Base-by-base conservation (phyloP, 2,113 vertebrate species). In the Corvus hawaiiensis region DNA sequence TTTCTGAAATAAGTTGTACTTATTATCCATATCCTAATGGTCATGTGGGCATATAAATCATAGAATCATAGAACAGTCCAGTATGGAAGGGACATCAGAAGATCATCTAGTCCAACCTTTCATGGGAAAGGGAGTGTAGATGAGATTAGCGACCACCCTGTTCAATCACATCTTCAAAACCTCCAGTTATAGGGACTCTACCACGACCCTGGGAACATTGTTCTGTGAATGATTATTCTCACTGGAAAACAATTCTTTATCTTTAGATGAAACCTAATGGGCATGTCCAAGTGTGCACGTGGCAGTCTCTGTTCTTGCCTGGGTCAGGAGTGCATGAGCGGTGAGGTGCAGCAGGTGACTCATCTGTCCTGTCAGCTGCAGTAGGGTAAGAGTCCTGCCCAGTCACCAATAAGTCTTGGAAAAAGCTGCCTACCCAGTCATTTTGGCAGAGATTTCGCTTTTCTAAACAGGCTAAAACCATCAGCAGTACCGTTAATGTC, bases 231-330 rank as follows among this genome's bases (percentile, higher is more conserved):
- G 6, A 58, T 35, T 56, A 32, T 33, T 62, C 54, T 82, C 48
- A 33, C 22, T 67, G 30, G 23, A 72, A 51, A 80, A 84, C 41
- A 54, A 5, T 16, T 15, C 28, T 35, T 59, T 71, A 11, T 41
- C 5, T 39, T 16, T 16, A 72, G 52, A 22, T 35, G 28, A 81
- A 76, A n/a, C 46, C 15, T 51, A 51, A 30, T 27, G 26, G 49
- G 13, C 30, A 33, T 13, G 26, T 72, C 64, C 54, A 67, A 16
- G 33, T 23, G 33, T 51, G 56, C 51, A n/a, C 0, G 0, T 67
- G 41, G 23, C 3, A 3, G 58, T 48, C 58, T 3, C 30, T 71
- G 35, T 71, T 52, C 37, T 46, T 76, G 33, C 63, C 52, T 52
- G 91, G 22, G 14, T 56, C 56, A 41, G 22, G 35, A 35, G 44